Percentiles rank a stretch among this genome's conserved stretches.
These are phyloP conservation scores for Salminus brasiliensis DNA, from an alignment of 2,113 vertebrate genomes.

Conservation along the genomic window DNA sequence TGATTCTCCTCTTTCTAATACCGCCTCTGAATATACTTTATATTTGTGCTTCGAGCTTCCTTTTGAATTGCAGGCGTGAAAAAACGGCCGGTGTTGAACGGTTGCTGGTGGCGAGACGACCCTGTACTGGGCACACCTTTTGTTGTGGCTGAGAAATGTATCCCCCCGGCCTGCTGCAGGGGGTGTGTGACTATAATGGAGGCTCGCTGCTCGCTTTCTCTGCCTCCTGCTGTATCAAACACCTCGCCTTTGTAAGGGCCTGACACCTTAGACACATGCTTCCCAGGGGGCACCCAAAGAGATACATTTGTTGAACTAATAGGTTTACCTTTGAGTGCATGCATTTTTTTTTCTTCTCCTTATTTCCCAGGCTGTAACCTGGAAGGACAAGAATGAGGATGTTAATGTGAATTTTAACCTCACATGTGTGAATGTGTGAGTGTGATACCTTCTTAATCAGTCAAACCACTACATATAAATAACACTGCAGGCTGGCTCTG, in stretches of 20 bases:
- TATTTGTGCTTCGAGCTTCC: constrained; percentile 18
- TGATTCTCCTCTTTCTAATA: background rate
- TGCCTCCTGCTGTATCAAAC: constrained; percentile 66
- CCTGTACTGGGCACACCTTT: constrained; percentile 65
- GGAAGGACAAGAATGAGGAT: constrained; percentile 50
- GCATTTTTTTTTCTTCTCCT: constrained; percentile 58
- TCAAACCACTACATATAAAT: background rate
- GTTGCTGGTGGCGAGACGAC: constrained; percentile 53
- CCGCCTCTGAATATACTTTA: constrained; percentile 8
- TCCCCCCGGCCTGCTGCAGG: constrained; percentile 56
- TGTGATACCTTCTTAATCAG: background rate
- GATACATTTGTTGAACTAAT: constrained; percentile 70
- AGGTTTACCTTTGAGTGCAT: constrained; percentile 71
- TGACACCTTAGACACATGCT: constrained; percentile 67
- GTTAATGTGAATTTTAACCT: constrained; percentile 54
- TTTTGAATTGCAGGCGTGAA: constrained; percentile 40
- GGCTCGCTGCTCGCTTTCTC: constrained; percentile 64
- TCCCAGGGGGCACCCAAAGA: constrained; percentile 62
- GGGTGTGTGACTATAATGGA: constrained; percentile 65
- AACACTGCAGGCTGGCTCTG: background rate
- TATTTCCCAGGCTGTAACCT: constrained; percentile 52
- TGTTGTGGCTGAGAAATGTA: constrained; percentile 67
- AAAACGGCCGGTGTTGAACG: background rate
- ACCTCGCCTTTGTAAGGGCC: constrained; percentile 65
- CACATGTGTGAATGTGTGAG: background rate